Conservation (phyloP, 2,888 invertebrate genomes). For the Chrysolina oricalcia region DNA sequence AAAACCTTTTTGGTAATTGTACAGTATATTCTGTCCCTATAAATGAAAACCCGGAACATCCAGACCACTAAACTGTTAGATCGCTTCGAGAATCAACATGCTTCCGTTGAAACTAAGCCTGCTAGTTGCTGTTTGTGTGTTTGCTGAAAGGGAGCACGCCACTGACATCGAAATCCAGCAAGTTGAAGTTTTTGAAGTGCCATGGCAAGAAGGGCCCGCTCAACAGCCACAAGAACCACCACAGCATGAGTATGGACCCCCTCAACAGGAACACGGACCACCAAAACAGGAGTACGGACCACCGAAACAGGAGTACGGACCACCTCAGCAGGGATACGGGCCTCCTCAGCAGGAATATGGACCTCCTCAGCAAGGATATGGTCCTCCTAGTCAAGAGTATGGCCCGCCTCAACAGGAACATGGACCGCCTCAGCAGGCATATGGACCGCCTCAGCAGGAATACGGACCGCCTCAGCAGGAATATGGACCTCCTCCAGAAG, state of each 20-base stretch:
- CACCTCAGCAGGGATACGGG: conserved; percentile 35
- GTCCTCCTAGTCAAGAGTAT: conserved; percentile 28
- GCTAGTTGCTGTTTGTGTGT: conserved; percentile 24
- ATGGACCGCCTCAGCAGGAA: conserved; percentile 66
- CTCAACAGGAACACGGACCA: background rate
- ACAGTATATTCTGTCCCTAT: conserved; percentile 14
- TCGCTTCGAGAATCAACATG: conserved; percentile 33
- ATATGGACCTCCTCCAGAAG: conserved; percentile 59
- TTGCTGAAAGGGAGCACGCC: conserved; percentile 36
- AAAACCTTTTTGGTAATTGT: conserved; percentile 30
- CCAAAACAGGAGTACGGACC: background rate
- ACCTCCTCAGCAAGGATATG: conserved; percentile 29
- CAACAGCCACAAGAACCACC: conserved; percentile 25
- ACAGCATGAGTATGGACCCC: background rate
- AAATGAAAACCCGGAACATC: conserved; percentile 14
- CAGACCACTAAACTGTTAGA: conserved; percentile 17
- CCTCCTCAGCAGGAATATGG: conserved; percentile 34
- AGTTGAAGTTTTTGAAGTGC: conserved; percentile 37
- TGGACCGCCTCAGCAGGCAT: conserved; percentile 45
- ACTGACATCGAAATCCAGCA: conserved; percentile 46
- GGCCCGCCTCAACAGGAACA: conserved; percentile 33
- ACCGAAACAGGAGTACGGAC: conserved; percentile 9
- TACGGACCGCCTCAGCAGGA: conserved; percentile 65
- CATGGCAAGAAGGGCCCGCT: conserved; percentile 26
- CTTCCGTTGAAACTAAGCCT: conserved; percentile 25